phyloP scores from a whole-genome alignment of 2,888 invertebrate genomes.

The Apantesis nais region DNA sequence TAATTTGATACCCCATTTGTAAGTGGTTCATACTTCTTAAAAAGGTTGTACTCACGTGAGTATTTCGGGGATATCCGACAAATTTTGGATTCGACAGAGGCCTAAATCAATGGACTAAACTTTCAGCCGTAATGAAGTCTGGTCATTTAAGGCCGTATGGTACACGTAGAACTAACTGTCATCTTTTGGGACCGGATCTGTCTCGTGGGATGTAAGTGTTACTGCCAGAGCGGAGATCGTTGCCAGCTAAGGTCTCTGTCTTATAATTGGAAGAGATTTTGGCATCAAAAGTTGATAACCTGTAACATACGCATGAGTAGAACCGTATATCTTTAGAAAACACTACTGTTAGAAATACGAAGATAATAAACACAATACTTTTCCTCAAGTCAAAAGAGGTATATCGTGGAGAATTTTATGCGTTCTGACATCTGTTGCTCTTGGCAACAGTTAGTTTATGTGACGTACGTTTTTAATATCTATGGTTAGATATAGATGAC shows the following conservation, averaged over 20 bases:
- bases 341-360: not conserved
- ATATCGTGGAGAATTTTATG: conserved; percentile 7
- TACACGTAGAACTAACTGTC: not conserved
- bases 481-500: conserved; percentile 13
- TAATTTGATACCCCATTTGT: too few relatives aligned
- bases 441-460: conserved; percentile 15
- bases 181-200: not conserved
- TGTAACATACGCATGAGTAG: not conserved
- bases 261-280: too few relatives aligned
- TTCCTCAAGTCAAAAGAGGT: conserved; percentile 10
- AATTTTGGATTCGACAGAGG: too few relatives aligned
- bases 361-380: not conserved
- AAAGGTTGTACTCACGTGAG: too few relatives aligned
- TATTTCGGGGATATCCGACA: too few relatives aligned
- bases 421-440: conserved; percentile 16
- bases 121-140: too few relatives aligned
- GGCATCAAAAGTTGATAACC: not conserved
- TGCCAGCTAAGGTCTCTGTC: too few relatives aligned
- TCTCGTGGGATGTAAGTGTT: not conserved
- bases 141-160: not conserved
- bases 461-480: conserved; percentile 15
- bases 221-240: not conserved
- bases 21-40: too few relatives aligned
- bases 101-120: too few relatives aligned
- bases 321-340: not conserved